Evolutionary conservation across 2,888 invertebrate genomes (phyloP).

Genomic region (Nowickia ferox): DNA sequence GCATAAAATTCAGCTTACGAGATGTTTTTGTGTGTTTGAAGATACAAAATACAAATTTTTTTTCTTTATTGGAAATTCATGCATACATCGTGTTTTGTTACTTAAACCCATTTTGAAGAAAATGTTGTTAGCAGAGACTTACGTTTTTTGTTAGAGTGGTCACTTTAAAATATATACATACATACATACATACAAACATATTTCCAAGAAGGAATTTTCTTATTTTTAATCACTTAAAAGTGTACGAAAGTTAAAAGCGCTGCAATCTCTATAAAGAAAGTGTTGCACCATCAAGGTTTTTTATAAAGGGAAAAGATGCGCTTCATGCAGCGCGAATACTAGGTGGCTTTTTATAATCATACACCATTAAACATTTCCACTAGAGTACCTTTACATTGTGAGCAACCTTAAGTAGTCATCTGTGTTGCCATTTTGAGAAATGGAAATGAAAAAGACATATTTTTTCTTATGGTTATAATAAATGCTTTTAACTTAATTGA

Average conservation of each 20-base stretch:
- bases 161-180: constrained; percentile 30
- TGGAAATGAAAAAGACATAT: constrained; percentile 56
- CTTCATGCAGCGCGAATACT: neutral
- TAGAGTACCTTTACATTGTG: constrained; percentile 71
- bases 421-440: constrained; percentile 53
- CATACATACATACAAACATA: neutral
- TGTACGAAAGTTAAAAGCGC: constrained; percentile 72
- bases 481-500: constrained; percentile 76
- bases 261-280: neutral
- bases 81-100: no score
- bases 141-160: constrained; percentile 45
- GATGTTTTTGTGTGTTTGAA: no score
- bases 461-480: neutral
- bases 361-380: constrained; percentile 75
- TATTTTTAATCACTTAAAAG: constrained; percentile 80
- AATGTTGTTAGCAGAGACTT: neutral
- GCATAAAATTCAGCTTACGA: no score
- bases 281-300: neutral
- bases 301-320: neutral
- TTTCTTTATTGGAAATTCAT: no score
- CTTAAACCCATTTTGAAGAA: no score
- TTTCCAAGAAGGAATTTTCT: neutral
- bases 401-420: constrained; percentile 62
- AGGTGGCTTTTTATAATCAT: constrained; percentile 51
- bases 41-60: no score